Conservation (phyloP, 2,113 vertebrate genomes). For the Apodemus speciosus region DNA sequence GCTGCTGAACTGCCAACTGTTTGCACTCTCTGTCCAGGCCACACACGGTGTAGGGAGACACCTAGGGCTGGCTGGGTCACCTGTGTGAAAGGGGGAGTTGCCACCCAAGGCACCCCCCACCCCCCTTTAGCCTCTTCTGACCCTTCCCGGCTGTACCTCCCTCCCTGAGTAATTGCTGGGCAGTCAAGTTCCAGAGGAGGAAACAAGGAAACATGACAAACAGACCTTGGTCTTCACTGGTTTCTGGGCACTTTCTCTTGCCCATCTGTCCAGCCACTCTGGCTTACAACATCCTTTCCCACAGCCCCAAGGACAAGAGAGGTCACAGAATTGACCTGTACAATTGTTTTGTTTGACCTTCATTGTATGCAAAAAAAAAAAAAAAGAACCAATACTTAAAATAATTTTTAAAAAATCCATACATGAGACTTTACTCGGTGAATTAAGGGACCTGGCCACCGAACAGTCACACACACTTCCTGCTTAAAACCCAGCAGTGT, state of each 20-base stretch:
- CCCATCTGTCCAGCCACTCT: neutral
- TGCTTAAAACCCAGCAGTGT: neutral
- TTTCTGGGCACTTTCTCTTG: neutral
- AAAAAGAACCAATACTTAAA: slow-evolving; percentile 22
- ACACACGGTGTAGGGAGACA: neutral
- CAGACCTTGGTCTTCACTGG: neutral
- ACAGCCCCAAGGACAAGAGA: neutral
- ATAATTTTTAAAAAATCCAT: neutral
- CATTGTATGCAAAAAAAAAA: neutral
- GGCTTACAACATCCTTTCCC: neutral
- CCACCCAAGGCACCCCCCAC: neutral
- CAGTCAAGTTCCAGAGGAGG: neutral
- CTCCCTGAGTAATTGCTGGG: neutral
- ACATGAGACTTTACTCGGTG: neutral
- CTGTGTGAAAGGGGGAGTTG: neutral
- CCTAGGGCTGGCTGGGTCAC: neutral
- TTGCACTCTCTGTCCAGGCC: neutral
- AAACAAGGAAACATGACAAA: neutral
- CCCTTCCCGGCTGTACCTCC: neutral
- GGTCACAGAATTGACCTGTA: neutral
- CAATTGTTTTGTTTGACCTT: neutral
- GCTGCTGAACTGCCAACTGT: neutral
- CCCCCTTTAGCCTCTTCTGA: neutral
- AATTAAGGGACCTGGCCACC: neutral
- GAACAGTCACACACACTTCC: neutral